These are phyloP conservation scores for Drosophila meridiana DNA, from an alignment of 2,888 invertebrate genomes.

Conservation along the genomic window DNA sequence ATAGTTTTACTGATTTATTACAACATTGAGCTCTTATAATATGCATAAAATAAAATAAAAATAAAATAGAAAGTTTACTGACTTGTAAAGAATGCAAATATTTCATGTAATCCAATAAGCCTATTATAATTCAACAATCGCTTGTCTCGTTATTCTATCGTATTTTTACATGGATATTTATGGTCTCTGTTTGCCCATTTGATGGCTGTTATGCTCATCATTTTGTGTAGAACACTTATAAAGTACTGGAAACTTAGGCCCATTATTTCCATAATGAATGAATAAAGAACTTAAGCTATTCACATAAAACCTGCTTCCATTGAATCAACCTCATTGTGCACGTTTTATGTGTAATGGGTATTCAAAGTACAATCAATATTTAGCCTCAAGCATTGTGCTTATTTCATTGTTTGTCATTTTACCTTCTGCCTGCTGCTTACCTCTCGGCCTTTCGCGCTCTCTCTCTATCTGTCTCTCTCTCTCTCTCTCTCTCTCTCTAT, in stretches of 20 bases:
- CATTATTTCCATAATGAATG: background rate
- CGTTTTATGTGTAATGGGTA: conserved; percentile 5
- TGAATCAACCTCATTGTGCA: background rate
- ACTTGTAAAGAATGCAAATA: background rate
- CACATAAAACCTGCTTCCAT: too few species aligned
- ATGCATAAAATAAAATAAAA: background rate
- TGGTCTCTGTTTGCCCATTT: background rate
- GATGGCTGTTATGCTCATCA: background rate
- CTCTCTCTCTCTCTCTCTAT: background rate
- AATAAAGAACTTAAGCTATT: background rate
- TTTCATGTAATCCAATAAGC: background rate
- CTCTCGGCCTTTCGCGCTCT: background rate
- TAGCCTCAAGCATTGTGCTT: conserved; percentile 40
- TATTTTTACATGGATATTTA: background rate
- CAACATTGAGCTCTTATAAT: background rate
- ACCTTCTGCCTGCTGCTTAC: background rate
- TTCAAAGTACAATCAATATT: conserved; percentile 57
- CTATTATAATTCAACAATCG: background rate
- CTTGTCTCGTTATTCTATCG: background rate
- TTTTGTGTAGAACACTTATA: too few species aligned
- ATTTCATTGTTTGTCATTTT: conserved; percentile 39
- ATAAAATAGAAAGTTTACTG: background rate
- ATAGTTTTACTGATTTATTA: background rate
- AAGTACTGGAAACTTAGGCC: background rate
- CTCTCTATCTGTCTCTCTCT: background rate